Percentiles rank a stretch among this genome's conserved stretches.
Conservation (phyloP, 2,888 invertebrate species). For the Drosophila mimica region DNA sequence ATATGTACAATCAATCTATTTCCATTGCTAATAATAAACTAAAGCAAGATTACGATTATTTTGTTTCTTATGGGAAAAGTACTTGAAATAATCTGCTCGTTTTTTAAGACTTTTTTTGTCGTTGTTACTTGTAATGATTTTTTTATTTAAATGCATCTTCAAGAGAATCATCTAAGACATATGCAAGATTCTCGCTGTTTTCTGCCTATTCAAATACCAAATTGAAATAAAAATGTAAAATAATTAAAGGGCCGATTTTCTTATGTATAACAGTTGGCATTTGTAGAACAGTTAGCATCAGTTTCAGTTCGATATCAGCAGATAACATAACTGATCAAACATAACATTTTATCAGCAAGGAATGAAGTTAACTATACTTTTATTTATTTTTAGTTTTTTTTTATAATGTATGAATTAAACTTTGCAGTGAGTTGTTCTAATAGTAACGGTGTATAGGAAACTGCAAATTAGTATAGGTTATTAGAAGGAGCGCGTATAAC, state of each 20-base stretch:
- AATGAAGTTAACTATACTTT: background rate
- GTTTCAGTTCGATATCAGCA: background rate
- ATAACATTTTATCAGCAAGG: background rate
- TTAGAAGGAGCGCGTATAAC: constrained; percentile 36
- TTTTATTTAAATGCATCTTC: background rate
- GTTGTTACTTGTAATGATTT: background rate
- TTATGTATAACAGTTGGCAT: constrained; percentile 46
- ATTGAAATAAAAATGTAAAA: constrained; percentile 3
- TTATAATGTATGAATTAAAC: background rate
- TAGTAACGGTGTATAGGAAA: background rate
- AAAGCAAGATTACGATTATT: background rate
- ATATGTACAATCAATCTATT: constrained; percentile 38
- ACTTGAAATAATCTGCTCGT: background rate
- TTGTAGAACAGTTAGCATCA: constrained; percentile 32
- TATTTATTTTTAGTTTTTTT: background rate
- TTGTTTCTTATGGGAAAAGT: background rate
- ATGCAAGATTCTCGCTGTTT: background rate
- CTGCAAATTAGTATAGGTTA: background rate
- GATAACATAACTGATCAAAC: background rate
- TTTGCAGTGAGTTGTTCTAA: background rate
- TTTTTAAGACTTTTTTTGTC: background rate
- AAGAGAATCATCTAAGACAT: background rate
- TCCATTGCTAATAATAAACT: constrained; percentile 7
- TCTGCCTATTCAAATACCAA: background rate
- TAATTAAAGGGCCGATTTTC: constrained; percentile 36